Conservation (phyloP, 2,888 invertebrate genomes). For the Gymnoscelis rufifasciata region DNA sequence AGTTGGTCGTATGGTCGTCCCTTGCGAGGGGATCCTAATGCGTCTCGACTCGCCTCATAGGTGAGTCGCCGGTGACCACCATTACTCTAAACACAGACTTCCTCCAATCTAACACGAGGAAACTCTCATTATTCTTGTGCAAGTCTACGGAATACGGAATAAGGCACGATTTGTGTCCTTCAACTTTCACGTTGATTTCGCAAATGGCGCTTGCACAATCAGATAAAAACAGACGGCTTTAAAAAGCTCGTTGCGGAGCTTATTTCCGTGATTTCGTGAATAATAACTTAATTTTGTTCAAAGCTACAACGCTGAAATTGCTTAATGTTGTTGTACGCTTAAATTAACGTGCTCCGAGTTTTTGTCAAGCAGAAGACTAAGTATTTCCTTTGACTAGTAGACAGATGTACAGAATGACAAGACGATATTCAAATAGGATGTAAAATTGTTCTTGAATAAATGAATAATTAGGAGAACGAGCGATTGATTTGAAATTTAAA, state of each 20-base stretch:
- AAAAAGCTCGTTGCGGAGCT: slow-evolving; percentile 16
- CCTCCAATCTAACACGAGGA: slow-evolving; percentile 12
- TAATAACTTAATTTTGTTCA: slow-evolving; percentile 19
- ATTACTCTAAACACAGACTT: slow-evolving; percentile 17
- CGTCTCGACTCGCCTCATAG: slow-evolving; percentile 18
- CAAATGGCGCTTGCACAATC: slow-evolving; percentile 5
- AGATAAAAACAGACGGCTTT: slow-evolving; percentile 13
- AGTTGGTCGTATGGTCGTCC: slow-evolving; percentile 38
- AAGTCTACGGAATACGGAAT: background rate
- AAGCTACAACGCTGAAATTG: too few species aligned
- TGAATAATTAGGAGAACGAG: too few species aligned
- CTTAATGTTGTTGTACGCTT: too few species aligned
- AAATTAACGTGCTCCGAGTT: too few species aligned
- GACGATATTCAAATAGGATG: too few species aligned
- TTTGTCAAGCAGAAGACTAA: too few species aligned
- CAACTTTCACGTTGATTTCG: slow-evolving; percentile 4
- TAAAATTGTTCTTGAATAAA: too few species aligned
- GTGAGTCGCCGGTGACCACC: slow-evolving; percentile 9
- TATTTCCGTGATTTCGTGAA: slow-evolving; percentile 14
- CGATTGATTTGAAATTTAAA: too few species aligned
- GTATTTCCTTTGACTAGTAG: too few species aligned
- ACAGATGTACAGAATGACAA: too few species aligned
- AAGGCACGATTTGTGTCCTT: background rate
- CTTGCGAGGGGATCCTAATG: slow-evolving; percentile 28
- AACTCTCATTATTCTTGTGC: slow-evolving; percentile 7